Evolutionary conservation across 2,888 invertebrate genomes (phyloP).

Genomic region (Odontocerum albicorne): DNA sequence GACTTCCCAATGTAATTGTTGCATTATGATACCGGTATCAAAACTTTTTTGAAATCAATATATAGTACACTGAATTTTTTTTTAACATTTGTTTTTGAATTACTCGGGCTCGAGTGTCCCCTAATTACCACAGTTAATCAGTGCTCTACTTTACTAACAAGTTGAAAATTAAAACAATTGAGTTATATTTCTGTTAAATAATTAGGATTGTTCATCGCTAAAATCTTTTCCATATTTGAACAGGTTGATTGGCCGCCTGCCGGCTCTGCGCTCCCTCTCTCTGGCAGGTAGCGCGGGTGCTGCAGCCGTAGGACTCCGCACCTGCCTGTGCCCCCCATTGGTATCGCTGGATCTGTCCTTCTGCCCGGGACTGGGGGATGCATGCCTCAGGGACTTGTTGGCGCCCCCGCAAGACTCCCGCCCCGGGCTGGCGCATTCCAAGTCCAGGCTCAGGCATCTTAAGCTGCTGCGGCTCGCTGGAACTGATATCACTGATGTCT

Average conservation of each 20-base stretch:
- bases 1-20: too few relatives aligned
- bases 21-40: too few relatives aligned
- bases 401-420: slow-evolving; percentile 85
- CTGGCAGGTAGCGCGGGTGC: slow-evolving; percentile 76
- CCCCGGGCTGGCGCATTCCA: slow-evolving; percentile 73
- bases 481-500: slow-evolving; percentile 88
- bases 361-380: slow-evolving; percentile 83
- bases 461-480: slow-evolving; percentile 78
- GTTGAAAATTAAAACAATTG: too few relatives aligned
- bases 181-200: too few relatives aligned
- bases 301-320: slow-evolving; percentile 78
- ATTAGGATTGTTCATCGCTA: too few relatives aligned
- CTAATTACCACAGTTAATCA: too few relatives aligned
- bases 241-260: slow-evolving; percentile 77
- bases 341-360: slow-evolving; percentile 81
- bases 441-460: slow-evolving; percentile 76
- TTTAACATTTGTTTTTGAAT: too few relatives aligned
- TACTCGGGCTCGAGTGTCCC: too few relatives aligned
- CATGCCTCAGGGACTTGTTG: slow-evolving; percentile 79
- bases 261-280: slow-evolving; percentile 78
- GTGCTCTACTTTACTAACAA: too few relatives aligned
- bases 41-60: too few relatives aligned
- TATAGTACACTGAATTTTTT: too few relatives aligned
- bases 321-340: slow-evolving; percentile 79
- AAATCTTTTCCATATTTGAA: too few relatives aligned